Base-by-base conservation (phyloP, 2,113 vertebrate genomes). In the Lepidothrix coronata region DNA sequence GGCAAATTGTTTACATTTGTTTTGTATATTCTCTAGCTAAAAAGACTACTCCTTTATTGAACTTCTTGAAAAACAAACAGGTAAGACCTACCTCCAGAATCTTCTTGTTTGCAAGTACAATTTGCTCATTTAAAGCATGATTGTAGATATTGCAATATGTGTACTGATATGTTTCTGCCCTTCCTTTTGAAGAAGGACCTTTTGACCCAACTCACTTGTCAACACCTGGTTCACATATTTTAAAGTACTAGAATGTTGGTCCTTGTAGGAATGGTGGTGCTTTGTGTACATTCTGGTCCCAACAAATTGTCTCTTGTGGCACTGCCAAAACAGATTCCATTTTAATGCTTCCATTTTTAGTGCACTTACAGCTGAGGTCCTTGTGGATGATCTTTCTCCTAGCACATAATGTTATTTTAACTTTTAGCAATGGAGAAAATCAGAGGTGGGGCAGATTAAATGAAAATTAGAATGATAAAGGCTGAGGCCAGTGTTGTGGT, bases 31-130 rank as follows among this genome's bases (percentile, higher is more conserved):
- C 65, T 95, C 78, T 93, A 99, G 99, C 98, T 90, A 99, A 99
- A 98, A 99, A 99, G 98, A 99, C 99, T 73, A 99, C 99, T 94
- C 99, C 99, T 82, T 98, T 99, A 78, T 96, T 99, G 98, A 99
- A 99, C 98, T 99, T 99, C 97, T 97, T 99, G 97, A 99, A 99
- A 97, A 99, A 99, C 65, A 99, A 99, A 96, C 99, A 99, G 99
- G 99, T 99, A 98, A 98, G 92, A 75, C 39, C 95, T 89, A 24
- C 43, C 66, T 94, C 87, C 37, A 62, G 58, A 88, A 67, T 63
- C 30, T 62, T 72, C 14, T 37, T 76, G 35, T 27, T 87, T 81
- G 12, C 23, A n/a, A 27, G 24, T 75, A 35, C 9, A 23, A 0
- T 63, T 91, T 54, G 27, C 11, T 59, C 11, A 5, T 59, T 58